Evolutionary conservation across 37 sponge, comb jelly and placozoan species (phyloP).

Genomic region (Bolinopsis microptera): DNA sequence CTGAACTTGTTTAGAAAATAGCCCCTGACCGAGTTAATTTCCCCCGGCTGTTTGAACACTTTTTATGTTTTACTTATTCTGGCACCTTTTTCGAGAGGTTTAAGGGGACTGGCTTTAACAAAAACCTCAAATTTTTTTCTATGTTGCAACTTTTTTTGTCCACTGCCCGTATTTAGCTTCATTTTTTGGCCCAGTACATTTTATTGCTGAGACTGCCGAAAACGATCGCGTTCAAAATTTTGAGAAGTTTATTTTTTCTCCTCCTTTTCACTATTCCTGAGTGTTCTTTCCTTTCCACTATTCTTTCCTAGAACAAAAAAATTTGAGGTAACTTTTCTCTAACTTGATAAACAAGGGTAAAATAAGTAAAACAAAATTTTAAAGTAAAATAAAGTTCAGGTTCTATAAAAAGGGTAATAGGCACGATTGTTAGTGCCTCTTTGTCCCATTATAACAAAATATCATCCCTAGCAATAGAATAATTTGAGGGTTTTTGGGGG

Average conservation of each 20-base stretch:
- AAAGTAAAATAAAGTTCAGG: no score
- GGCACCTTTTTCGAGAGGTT: constrained; percentile 47
- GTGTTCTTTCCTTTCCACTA: constrained; percentile 61
- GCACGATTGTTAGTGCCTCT: no score
- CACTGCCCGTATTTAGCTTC: constrained; percentile 47
- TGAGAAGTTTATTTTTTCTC: constrained; percentile 55
- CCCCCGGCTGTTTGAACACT: constrained; percentile 49
- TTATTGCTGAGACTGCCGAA: constrained; percentile 11
- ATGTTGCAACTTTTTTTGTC: no score
- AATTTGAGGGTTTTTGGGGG: no score
- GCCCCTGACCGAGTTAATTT: neutral
- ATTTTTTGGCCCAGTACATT: constrained; percentile 14
- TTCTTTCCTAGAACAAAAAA: no score
- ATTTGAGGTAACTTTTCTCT: no score
- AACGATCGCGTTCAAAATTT: neutral
- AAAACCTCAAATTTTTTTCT: constrained; percentile 43
- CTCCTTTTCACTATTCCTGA: constrained; percentile 15
- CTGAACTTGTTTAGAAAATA: neutral
- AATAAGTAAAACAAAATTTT: no score
- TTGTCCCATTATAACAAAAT: no score
- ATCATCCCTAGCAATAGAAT: no score
- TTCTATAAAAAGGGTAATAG: no score
- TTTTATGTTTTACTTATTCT: constrained; percentile 57
- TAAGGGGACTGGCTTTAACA: constrained; percentile 44
- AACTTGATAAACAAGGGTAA: no score